These are phyloP conservation scores for Melitaea athalia DNA, from an alignment of 2,888 invertebrate genomes.

Conservation along the genomic window DNA sequence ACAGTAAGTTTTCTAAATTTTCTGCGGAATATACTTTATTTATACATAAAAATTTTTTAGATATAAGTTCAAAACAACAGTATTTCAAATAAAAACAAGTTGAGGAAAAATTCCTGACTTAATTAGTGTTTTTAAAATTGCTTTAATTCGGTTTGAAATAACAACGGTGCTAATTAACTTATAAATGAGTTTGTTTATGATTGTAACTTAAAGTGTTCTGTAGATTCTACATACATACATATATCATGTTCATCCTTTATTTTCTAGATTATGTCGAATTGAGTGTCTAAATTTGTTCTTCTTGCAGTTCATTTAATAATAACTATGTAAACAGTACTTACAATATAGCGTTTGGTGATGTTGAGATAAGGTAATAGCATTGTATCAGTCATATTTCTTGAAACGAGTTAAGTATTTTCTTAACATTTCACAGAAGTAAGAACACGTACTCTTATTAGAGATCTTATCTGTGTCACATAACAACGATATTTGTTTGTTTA, in stretches of 20 bases:
- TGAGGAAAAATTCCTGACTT: not conserved
- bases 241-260: too few species aligned
- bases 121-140: not conserved
- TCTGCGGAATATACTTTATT: not conserved
- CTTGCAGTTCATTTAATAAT: not conserved
- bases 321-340: too few species aligned
- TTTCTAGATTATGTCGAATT: too few species aligned
- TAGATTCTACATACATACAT: too few species aligned
- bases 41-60: not conserved
- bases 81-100: not conserved
- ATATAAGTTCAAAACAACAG: not conserved
- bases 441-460: slow-evolving; percentile 9
- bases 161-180: not conserved
- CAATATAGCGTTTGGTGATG: too few species aligned
- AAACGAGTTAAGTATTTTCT: slow-evolving; percentile 66
- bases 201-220: not conserved
- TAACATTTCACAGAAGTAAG: slow-evolving; percentile 56
- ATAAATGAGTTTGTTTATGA: not conserved
- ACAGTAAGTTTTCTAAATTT: not conserved
- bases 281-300: not conserved
- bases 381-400: slow-evolving; percentile 8
- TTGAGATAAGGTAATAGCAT: not conserved
- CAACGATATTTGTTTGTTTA: not conserved
- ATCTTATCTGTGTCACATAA: not conserved
- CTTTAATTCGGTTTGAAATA: slow-evolving; percentile 3